phyloP scores from a whole-genome alignment of 1,140 invertebrate genomes.

The Cotesia chilonis region DNA sequence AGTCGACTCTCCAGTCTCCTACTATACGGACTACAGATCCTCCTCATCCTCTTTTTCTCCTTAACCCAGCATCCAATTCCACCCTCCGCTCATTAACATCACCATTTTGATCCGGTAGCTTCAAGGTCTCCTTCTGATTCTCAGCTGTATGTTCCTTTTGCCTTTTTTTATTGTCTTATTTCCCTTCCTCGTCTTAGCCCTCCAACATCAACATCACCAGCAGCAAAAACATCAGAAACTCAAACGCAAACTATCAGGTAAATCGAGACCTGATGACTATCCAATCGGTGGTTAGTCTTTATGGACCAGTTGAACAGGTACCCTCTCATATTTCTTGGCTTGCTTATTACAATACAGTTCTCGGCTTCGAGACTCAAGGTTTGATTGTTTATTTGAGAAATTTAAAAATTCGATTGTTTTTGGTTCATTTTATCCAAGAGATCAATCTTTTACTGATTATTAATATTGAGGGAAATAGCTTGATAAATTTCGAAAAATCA shows the following conservation, averaged over 20 bases:
- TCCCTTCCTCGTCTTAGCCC: neutral
- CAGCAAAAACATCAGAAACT: neutral
- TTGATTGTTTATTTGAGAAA: no score
- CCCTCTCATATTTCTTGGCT: slow-evolving; percentile 15
- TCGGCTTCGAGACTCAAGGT: neutral
- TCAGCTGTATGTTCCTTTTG: neutral
- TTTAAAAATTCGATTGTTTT: no score
- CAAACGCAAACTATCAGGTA: slow-evolving; percentile 7
- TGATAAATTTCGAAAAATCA: no score
- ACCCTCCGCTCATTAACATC: slow-evolving; percentile 27
- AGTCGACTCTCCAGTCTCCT: neutral
- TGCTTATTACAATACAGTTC: neutral
- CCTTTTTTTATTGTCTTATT: no score
- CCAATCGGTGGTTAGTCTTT: slow-evolving; percentile 6
- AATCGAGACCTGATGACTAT: slow-evolving; percentile 27
- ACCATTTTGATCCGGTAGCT: slow-evolving; percentile 26
- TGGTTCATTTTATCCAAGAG: no score
- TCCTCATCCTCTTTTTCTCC: slow-evolving; percentile 14
- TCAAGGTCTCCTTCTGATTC: neutral
- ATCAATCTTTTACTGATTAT: no score
- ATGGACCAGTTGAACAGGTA: neutral
- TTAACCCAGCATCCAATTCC: slow-evolving; percentile 24
- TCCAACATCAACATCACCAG: neutral
- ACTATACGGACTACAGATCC: neutral
- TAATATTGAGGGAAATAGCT: no score